Evolutionary conservation across 2,113 vertebrate species (phyloP).

Genomic region (Kryptolebias marmoratus): DNA sequence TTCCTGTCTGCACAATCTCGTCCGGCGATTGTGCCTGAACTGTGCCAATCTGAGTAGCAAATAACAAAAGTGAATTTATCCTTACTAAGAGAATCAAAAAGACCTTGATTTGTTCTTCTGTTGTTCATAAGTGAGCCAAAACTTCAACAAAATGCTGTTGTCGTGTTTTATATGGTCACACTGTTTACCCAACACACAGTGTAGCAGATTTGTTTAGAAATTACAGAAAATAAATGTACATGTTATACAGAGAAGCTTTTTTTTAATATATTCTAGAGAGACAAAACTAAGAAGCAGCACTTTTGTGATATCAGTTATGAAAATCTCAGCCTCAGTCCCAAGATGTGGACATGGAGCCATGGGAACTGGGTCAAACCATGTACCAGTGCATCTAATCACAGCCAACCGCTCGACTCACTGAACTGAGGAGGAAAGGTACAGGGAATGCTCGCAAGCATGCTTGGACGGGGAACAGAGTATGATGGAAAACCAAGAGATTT

Average conservation of each 20-base stretch:
- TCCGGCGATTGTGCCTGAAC: slow-evolving; percentile 77
- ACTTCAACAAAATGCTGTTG: slow-evolving; percentile 31
- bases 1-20: slow-evolving; percentile 69
- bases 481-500: slow-evolving; percentile 27
- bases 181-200: neutral
- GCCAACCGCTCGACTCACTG: slow-evolving; percentile 42
- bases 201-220: neutral
- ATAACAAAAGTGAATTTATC: slow-evolving; percentile 63
- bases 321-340: slow-evolving; percentile 37
- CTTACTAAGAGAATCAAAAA: slow-evolving; percentile 43
- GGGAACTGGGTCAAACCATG: slow-evolving; percentile 76
- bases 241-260: slow-evolving; percentile 12
- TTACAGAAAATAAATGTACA: neutral
- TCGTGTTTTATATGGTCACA: slow-evolving; percentile 1
- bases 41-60: slow-evolving; percentile 38
- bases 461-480: slow-evolving; percentile 5
- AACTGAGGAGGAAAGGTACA: slow-evolving; percentile 40
- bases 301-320: slow-evolving; percentile 54
- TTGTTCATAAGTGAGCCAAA: slow-evolving; percentile 20
- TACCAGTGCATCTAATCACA: slow-evolving; percentile 67
- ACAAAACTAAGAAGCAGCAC: slow-evolving; percentile 24
- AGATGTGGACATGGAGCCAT: slow-evolving; percentile 62
- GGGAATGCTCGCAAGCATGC: slow-evolving; percentile 35
- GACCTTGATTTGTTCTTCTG: slow-evolving; percentile 29
- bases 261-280: slow-evolving; percentile 9